Base-by-base conservation (phyloP, 2,113 vertebrate species). In the Oncorhynchus gorbuscha region DNA sequence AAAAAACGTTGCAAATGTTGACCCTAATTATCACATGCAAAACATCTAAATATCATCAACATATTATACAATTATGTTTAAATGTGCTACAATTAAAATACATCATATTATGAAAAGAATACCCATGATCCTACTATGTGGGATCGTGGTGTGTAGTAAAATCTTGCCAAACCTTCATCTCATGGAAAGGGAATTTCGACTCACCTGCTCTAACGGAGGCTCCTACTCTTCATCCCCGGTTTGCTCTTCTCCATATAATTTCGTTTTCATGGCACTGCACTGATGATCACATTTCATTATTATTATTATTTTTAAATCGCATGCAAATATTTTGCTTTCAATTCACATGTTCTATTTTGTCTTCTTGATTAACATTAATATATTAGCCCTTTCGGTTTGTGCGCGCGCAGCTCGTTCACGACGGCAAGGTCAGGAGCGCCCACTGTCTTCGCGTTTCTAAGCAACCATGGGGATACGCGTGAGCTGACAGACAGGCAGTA, bases 391-490 rank as follows among this genome's bases (percentile, higher is more conserved):
- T 87, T 84, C 85, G 72, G 87, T 76, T 82, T 84, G 86, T 87
- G 88, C 84, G 70, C 59, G 90, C 86, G 87, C 89, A 92, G 92
- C 90, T 90, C 92, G 90, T 93, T 91, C 89, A 89, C 91, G 90
- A 92, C 91, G 89, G 88, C 92, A 91, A 92, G 90, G 92, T 92
- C 92, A 92, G 90, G 85, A 90, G 90, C 89, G 89, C 92, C 91
- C 91, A 91, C 92, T 90, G 92, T 89, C 90, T 71, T 89, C 88
- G 89, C 92, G 93, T 93, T 93, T 80, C 93, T 90, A 93, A 81
- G 93, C 93, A 91, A 93, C 93, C 90, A 45, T 87, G 73, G 86
- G 88, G 88, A 92, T 90, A 92, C 88, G 89, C 87, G 45, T 65
- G 73, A 49, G 67, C 73, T 76, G 66, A 77, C 69, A 76, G 69